Evolutionary conservation across 2,797 vertebrate species (phyloP).

Genomic region (Macropus fuliginosus): DNA sequence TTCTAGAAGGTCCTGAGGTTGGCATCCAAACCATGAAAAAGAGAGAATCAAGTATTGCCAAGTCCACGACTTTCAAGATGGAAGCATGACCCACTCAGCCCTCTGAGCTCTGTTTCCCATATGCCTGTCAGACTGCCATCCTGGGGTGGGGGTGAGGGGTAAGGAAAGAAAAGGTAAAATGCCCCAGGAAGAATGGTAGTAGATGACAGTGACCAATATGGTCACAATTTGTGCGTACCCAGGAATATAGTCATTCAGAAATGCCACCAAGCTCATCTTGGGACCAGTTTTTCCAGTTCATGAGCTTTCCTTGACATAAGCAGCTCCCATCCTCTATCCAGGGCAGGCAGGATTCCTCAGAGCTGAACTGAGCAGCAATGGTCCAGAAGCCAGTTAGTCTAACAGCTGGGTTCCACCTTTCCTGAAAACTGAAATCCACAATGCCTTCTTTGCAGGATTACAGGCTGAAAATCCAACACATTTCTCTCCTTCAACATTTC

Average conservation of each 20-base stretch:
- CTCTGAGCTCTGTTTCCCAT: not conserved
- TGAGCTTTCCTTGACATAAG: not conserved
- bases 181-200: not conserved
- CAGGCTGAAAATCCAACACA: not conserved
- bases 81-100: not conserved
- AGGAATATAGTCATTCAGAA: constrained; percentile 5
- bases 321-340: not conserved
- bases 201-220: not conserved
- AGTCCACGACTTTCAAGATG: not conserved
- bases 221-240: not conserved
- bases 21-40: not conserved
- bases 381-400: not conserved
- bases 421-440: constrained; percentile 11
- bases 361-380: not conserved
- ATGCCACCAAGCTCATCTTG: not conserved
- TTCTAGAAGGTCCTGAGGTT: not conserved
- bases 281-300: constrained; percentile 54
- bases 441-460: not conserved
- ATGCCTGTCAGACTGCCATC: not conserved
- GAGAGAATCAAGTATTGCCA: not conserved
- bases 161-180: not conserved
- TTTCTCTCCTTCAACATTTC: constrained; percentile 1
- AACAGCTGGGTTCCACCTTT: not conserved
- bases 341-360: not conserved
- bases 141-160: not conserved